These are phyloP conservation scores for Siderastrea radians DNA, from an alignment of 92 coral and sea anemone species.

Conservation along the genomic window DNA sequence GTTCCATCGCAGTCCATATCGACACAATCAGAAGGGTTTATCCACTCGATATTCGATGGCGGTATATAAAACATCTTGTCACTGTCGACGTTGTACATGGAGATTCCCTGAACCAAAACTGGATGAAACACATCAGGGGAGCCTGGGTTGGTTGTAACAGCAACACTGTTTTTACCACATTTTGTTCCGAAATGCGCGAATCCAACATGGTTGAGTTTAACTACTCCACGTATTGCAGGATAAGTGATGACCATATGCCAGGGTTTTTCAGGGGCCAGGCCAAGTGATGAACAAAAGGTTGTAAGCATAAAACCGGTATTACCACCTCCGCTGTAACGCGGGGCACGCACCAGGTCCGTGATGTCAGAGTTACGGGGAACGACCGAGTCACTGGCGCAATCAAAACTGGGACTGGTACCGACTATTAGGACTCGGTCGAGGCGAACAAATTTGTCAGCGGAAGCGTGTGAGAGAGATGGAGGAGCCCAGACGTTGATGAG, in stretches of 20 bases:
- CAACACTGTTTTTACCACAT: constrained; percentile 78
- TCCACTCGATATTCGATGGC: constrained; percentile 67
- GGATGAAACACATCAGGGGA: constrained; percentile 89
- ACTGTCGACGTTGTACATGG: constrained; percentile 53
- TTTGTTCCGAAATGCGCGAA: constrained; percentile 76
- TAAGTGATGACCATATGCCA: constrained; percentile 72
- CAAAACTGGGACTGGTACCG: constrained; percentile 85
- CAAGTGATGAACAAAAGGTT: constrained; percentile 66
- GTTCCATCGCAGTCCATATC: constrained; percentile 97
- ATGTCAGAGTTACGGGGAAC: constrained; percentile 76
- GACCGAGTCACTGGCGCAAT: constrained; percentile 71
- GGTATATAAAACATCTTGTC: constrained; percentile 64
- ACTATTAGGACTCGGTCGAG: constrained; percentile 73
- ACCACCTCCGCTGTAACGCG: constrained; percentile 78
- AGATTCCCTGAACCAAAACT: constrained; percentile 53
- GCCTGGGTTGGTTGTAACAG: constrained; percentile 77
- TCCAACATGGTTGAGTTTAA: constrained; percentile 68
- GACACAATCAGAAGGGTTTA: constrained; percentile 94
- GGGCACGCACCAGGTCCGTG: constrained; percentile 63
- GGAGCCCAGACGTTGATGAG: constrained; percentile 76
- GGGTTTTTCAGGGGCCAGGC: constrained; percentile 82
- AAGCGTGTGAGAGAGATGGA: constrained; percentile 77
- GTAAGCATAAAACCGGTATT: constrained; percentile 81
- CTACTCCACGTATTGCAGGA: constrained; percentile 86
- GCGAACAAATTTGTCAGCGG: constrained; percentile 92